Percentiles rank a stretch among this genome's conserved stretches.
phyloP scores from a whole-genome alignment of 2,888 invertebrate genomes.

The Nemoura dubitans region DNA sequence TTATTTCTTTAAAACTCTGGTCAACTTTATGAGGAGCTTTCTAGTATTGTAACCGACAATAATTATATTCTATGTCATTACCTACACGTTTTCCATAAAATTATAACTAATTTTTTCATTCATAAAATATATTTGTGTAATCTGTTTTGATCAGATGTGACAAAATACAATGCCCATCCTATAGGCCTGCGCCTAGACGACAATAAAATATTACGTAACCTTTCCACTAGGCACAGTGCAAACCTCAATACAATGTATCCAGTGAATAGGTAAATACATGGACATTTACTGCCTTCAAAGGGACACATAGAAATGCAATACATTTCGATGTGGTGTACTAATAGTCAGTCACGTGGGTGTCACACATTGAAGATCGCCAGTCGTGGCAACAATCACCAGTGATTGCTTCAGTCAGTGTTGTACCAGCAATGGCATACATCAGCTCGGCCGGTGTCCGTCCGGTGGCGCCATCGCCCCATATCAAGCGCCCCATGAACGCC shows the following conservation, averaged over 20 bases:
- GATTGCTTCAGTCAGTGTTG: neutral
- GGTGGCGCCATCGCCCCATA: conserved; percentile 56
- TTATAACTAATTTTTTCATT: too few species aligned
- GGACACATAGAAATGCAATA: neutral
- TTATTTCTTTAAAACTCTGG: too few species aligned
- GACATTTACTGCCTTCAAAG: neutral
- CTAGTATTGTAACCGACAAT: too few species aligned
- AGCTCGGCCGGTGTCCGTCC: neutral
- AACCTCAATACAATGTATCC: neutral
- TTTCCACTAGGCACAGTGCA: neutral
- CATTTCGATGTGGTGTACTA: conserved; percentile 4
- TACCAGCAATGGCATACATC: neutral
- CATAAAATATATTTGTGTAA: neutral
- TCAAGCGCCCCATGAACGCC: conserved; percentile 70
- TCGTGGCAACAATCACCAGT: neutral
- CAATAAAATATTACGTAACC: neutral
- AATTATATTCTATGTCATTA: too few species aligned
- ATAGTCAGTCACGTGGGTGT: conserved; percentile 8
- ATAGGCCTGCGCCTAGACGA: neutral
- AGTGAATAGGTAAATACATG: neutral
- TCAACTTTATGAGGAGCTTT: too few species aligned
- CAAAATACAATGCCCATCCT: neutral
- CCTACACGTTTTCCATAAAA: too few species aligned
- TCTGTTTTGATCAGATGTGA: neutral
- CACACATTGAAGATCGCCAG: conserved; percentile 20